Evolutionary conservation across 2,888 invertebrate genomes (phyloP).

Genomic region (Pyralis farinalis): DNA sequence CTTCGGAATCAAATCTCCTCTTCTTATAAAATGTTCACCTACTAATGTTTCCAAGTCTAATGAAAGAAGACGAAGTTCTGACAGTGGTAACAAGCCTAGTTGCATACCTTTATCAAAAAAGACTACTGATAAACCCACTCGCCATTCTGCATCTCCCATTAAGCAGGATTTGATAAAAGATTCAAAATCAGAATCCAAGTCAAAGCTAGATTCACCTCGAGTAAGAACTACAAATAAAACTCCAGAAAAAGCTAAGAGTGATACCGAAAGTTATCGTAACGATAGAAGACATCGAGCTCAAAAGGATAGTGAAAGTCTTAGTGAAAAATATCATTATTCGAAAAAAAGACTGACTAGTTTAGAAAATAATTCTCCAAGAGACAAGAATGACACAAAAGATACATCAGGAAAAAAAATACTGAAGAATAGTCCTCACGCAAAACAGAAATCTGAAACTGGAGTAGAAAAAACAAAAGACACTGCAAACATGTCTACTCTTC

Average conservation of each 20-base stretch:
- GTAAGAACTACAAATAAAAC: constrained; percentile 48
- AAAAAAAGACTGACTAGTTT: constrained; percentile 81
- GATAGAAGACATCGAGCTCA: constrained; percentile 73
- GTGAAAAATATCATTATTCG: constrained; percentile 77
- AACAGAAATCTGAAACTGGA: constrained; percentile 44
- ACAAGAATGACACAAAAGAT: constrained; percentile 57
- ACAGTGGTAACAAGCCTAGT: constrained; percentile 57
- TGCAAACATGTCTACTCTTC: constrained; percentile 67
- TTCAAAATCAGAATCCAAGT: constrained; percentile 47
- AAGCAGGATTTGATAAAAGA: constrained; percentile 59
- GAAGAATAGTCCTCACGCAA: constrained; percentile 44
- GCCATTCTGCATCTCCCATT: constrained; percentile 54
- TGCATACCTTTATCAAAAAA: constrained; percentile 69
- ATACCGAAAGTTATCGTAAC: constrained; percentile 61
- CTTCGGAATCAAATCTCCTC: constrained; percentile 56
- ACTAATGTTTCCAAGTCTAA: constrained; percentile 43
- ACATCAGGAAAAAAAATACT: constrained; percentile 55
- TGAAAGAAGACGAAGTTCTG: constrained; percentile 61
- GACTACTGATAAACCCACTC: constrained; percentile 47
- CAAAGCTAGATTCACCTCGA: constrained; percentile 51
- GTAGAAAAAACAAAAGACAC: constrained; percentile 45
- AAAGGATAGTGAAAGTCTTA: constrained; percentile 73
- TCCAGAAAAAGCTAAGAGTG: constrained; percentile 68
- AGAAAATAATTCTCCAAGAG: constrained; percentile 70
- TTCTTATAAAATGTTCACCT: constrained; percentile 47